These are phyloP conservation scores for Oxyruncus cristatus DNA, from an alignment of 2,113 vertebrate species.

Conservation along the genomic window DNA sequence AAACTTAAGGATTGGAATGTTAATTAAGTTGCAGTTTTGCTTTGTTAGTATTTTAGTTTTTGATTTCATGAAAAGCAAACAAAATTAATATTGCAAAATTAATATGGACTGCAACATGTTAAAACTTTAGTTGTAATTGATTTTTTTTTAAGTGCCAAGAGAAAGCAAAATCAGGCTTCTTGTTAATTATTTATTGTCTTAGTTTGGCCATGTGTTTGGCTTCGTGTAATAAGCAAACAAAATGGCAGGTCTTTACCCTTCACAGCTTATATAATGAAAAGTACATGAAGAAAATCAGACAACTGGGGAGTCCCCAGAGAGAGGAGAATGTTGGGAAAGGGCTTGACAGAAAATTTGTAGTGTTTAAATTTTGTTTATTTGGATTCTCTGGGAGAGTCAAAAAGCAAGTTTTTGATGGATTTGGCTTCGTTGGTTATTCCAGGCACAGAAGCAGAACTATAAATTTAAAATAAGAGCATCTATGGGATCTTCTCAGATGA, in stretches of 20 bases:
- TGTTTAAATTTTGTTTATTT: not conserved
- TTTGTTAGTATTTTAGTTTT: not conserved
- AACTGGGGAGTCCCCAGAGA: not conserved
- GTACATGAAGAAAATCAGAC: not conserved
- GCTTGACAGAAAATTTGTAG: not conserved
- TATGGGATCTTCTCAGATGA: not conserved
- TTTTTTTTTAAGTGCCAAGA: not conserved
- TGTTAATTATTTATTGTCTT: not conserved
- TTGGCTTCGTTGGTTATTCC: not conserved
- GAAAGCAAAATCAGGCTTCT: not conserved
- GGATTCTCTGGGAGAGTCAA: not conserved
- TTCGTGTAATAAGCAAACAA: not conserved
- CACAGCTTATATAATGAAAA: not conserved
- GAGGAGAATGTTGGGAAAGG: not conserved
- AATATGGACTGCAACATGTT: not conserved
- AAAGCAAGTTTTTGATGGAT: not conserved
- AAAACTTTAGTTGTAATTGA: not conserved
- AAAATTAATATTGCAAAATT: not conserved
- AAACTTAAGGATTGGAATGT: not conserved
- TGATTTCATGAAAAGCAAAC: not conserved
- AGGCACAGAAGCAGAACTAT: not conserved
- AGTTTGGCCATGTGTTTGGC: not conserved
- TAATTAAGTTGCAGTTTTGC: not conserved
- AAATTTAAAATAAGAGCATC: not conserved
- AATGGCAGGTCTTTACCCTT: not conserved